These are phyloP conservation scores for Oriolus oriolus DNA, from an alignment of 2,113 vertebrate genomes.

Conservation along the genomic window DNA sequence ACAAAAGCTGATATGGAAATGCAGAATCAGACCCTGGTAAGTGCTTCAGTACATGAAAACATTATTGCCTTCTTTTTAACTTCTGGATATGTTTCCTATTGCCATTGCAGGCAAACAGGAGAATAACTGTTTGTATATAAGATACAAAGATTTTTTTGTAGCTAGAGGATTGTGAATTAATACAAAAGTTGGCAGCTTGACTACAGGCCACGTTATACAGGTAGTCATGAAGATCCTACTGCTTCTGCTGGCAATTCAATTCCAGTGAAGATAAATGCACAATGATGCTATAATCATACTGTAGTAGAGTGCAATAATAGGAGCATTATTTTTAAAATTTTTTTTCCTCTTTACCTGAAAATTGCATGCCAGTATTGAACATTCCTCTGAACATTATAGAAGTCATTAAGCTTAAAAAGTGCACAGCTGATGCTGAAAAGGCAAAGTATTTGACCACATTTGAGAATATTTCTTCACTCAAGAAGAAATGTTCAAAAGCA, in stretches of 20 bases:
- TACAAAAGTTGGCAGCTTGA: neutral
- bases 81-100: neutral
- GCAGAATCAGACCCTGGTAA: slow-evolving; percentile 78
- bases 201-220: neutral
- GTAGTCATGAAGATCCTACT: neutral
- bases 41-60: slow-evolving; percentile 44
- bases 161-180: slow-evolving; percentile 17
- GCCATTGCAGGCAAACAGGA: neutral
- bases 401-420: neutral
- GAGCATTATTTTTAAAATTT: neutral
- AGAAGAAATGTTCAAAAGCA: neutral
- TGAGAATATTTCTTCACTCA: neutral
- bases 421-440: neutral
- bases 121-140: slow-evolving; percentile 2
- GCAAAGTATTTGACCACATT: neutral
- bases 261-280: neutral
- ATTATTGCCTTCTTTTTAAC: slow-evolving; percentile 10
- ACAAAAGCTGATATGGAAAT: slow-evolving; percentile 79
- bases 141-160: slow-evolving; percentile 1
- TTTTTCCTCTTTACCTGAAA: neutral
- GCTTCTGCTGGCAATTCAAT: neutral
- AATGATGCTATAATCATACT: neutral
- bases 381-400: neutral
- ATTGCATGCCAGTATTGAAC: neutral
- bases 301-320: neutral